A percentile compares a stretch with the other conserved stretches of the same genome.
Conservation (phyloP, 2,888 invertebrate species). For the Thereva unica region DNA sequence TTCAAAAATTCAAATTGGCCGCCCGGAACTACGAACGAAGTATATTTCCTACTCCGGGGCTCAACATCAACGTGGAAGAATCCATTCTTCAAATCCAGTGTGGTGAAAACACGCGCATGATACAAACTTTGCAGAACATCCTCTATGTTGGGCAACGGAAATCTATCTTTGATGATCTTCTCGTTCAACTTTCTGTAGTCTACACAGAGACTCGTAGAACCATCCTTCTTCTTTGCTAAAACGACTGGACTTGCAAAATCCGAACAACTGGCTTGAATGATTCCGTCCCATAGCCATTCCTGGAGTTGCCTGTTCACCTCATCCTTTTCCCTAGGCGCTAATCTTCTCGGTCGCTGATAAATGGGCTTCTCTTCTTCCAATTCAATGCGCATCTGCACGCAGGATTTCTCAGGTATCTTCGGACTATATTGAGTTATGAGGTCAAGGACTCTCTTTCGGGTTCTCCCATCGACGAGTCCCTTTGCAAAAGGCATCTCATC, state of each 20-base stretch:
- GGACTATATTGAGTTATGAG: background rate
- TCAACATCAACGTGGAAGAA: slow-evolving; percentile 3
- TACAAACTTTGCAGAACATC: background rate
- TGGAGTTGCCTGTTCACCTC: background rate
- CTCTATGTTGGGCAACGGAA: background rate
- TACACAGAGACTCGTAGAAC: background rate
- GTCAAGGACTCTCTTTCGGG: no score
- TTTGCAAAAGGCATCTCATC: no score
- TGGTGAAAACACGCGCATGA: background rate
- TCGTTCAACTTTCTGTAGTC: slow-evolving; percentile 8
- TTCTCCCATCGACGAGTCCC: no score
- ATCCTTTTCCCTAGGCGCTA: slow-evolving; percentile 2
- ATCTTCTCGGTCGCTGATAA: no score
- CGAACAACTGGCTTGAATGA: background rate
- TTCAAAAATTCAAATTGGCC: background rate
- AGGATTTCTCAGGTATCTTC: background rate
- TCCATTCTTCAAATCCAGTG: background rate
- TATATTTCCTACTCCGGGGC: background rate
- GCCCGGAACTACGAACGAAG: background rate
- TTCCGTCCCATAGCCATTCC: slow-evolving; percentile 3
- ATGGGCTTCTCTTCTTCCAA: background rate
- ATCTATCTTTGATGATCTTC: slow-evolving; percentile 1
- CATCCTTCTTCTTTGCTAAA: slow-evolving; percentile 1
- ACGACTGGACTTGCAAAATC: slow-evolving; percentile 12
- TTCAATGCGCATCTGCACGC: background rate